These are phyloP conservation scores for Scolopax bukidnonensis DNA, from an alignment of 2,797 vertebrate species.

Conservation along the genomic window DNA sequence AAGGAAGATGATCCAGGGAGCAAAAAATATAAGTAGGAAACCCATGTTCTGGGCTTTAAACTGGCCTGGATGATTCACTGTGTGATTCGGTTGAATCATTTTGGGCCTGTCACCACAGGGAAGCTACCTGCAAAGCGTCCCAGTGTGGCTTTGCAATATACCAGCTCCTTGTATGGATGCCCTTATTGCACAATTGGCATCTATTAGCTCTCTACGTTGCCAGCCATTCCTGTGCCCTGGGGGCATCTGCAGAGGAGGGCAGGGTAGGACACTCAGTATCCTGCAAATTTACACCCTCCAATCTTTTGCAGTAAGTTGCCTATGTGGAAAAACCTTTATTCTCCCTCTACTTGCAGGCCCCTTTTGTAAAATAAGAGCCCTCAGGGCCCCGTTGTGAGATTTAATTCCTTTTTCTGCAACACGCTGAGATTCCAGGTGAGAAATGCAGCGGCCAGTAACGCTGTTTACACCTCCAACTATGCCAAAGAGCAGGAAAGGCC, in stretches of 20 bases:
- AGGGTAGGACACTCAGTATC: neutral
- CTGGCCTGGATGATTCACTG: neutral
- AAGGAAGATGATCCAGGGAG: neutral
- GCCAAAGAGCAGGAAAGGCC: conserved; percentile 18
- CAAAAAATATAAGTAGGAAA: neutral
- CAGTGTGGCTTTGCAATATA: neutral
- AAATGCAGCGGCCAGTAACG: neutral
- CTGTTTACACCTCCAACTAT: conserved; percentile 39
- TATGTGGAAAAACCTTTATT: neutral
- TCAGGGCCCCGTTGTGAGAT: conserved; percentile 40
- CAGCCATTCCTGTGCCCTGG: neutral
- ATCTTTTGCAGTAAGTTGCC: neutral
- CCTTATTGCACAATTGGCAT: neutral
- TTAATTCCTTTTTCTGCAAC: conserved; percentile 61
- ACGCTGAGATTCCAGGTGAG: conserved; percentile 51
- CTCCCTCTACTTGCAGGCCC: neutral
- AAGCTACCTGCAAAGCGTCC: neutral
- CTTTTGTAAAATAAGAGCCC: conserved; percentile 23
- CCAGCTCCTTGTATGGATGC: too few relatives aligned
- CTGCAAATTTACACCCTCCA: neutral
- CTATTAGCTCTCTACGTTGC: neutral
- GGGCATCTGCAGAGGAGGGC: neutral
- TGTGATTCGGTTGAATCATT: neutral
- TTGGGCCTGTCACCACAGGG: neutral
- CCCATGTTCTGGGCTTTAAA: neutral